These are phyloP conservation scores for Scelioninae gen. 1 DNA, from an alignment of 2,888 invertebrate genomes.

Conservation along the genomic window DNA sequence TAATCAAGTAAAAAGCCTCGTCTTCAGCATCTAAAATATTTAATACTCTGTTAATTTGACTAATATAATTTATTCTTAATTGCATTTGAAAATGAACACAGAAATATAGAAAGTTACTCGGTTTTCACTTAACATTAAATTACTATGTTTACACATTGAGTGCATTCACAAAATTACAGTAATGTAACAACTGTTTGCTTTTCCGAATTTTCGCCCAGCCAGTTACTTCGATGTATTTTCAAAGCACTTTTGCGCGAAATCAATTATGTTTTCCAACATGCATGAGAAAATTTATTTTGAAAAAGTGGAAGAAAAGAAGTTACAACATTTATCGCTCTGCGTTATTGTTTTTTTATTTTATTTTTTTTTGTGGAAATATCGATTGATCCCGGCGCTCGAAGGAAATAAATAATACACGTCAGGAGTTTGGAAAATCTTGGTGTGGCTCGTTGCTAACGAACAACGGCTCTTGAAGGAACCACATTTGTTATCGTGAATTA, in stretches of 20 bases:
- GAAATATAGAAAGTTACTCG: no score
- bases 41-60: no score
- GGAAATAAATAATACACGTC: slow-evolving; percentile 52
- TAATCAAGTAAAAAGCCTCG: no score
- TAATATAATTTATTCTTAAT: no score
- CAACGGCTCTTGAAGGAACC: slow-evolving; percentile 76
- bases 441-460: slow-evolving; percentile 71
- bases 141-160: neutral
- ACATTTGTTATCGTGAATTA: slow-evolving; percentile 81
- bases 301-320: neutral
- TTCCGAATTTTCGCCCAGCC: slow-evolving; percentile 14
- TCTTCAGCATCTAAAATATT: no score
- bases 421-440: slow-evolving; percentile 31
- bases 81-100: no score
- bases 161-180: slow-evolving; percentile 21
- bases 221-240: slow-evolving; percentile 1
- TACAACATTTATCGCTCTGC: slow-evolving; percentile 4
- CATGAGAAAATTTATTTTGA: slow-evolving; percentile 12
- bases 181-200: slow-evolving; percentile 35
- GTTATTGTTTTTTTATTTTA: slow-evolving; percentile 4
- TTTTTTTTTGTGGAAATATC: slow-evolving; percentile 12
- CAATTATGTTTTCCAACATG: slow-evolving; percentile 17
- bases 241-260: slow-evolving; percentile 15
- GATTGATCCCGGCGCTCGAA: slow-evolving; percentile 37
- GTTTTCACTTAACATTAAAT: neutral